phyloP scores from a whole-genome alignment of 2,888 invertebrate species.

The Pristionchus fissidentatus region DNA sequence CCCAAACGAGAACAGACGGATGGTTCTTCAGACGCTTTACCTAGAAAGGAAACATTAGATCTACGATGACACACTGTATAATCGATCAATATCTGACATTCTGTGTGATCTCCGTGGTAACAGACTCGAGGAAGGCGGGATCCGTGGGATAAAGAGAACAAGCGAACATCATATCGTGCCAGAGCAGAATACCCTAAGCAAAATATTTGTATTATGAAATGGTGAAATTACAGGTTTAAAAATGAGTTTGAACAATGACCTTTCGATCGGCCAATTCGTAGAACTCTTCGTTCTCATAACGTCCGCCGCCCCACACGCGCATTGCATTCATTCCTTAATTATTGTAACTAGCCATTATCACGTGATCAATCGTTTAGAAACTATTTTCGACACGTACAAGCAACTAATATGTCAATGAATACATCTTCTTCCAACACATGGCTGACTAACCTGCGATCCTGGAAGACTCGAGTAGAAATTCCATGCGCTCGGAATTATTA shows the following conservation, averaged over 20 bases:
- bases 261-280: constrained; percentile 87
- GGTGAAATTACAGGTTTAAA: background rate
- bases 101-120: constrained; percentile 82
- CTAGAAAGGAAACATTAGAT: constrained; percentile 55
- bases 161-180: constrained; percentile 98
- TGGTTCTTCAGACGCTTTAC: constrained; percentile 83
- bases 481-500: constrained; percentile 52
- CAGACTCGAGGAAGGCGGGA: constrained; percentile 83
- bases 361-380: background rate
- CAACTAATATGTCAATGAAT: background rate
- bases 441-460: background rate
- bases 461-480: constrained; percentile 62
- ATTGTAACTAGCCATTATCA: background rate
- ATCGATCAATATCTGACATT: constrained; percentile 56
- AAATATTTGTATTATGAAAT: background rate
- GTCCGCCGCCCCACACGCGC: constrained; percentile 97
- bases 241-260: background rate
- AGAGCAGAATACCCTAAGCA: constrained; percentile 87
- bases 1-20: constrained; percentile 89
- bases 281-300: constrained; percentile 91
- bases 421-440: background rate
- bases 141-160: constrained; percentile 92
- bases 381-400: background rate
- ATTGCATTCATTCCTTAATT: constrained; percentile 86
- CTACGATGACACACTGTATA: too few species aligned